Evolutionary conservation across 2,888 invertebrate genomes (phyloP), one percentile per base, ranked within the genome.

Genomic region (Eueremaeus valkanovi): DNA sequence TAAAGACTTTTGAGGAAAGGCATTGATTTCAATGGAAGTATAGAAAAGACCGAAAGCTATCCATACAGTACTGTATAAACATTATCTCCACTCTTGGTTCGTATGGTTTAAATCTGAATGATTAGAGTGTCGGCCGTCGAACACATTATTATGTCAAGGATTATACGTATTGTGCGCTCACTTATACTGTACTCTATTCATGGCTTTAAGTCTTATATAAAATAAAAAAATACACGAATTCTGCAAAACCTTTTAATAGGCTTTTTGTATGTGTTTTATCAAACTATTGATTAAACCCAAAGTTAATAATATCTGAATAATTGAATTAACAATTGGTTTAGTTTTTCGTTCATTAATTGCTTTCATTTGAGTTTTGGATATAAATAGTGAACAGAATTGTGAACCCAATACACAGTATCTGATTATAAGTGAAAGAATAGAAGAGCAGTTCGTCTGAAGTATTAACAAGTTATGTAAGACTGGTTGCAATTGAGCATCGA

Each of bases 81-180:
- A 31, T 29, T 58, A 58, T 58, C 58, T 13, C 18, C 45, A 45
- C 11, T 13, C 13, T 13, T 58, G 58, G 11, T 29, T 58, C 58
- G 16, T 58, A 24, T 58, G 58, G 29, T 58, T 58, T 58, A 13
- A 58, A 31, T 29, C 58, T 58, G 24, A 55, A 61, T 6, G 31
- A 33, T 58, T 1, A 66, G 63, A 66, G 63, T 21, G 36, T 36
- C 63, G 63, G 63, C 36, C 33, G 45, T 70, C 27, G 70, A 42
- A 27, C 70, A 70, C 70, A 42, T 70, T 70, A 70, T 21, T 70
- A 42, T 70, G 70, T 70, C 70, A 70, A 70, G 70, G 70, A 27
- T 70, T 16, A 16, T 45, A 9, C 27, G 8, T 45, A 27, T 70
- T 16, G 27, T 45, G 8, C 27, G 8, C 70, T 45, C 68, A 21